phyloP scores from a whole-genome alignment of 2,797 vertebrate species.

The Steatocranus sp. region DNA sequence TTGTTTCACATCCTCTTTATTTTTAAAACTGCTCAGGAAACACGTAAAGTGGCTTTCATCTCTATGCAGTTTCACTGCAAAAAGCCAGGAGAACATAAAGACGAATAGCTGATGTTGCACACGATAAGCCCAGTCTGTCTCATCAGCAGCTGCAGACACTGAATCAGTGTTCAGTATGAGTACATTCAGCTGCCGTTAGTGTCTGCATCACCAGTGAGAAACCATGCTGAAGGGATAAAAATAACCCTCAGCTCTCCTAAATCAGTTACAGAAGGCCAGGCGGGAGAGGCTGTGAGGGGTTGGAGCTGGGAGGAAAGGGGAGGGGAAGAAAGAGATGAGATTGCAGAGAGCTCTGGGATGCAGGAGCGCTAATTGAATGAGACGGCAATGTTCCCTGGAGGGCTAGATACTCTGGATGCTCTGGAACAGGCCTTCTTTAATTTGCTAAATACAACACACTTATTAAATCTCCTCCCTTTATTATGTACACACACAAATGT shows the following conservation, averaged over 20 bases:
- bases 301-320: conserved; percentile 12
- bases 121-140: conserved; percentile 32
- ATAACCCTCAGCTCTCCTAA: conserved; percentile 64
- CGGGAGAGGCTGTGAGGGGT: conserved; percentile 20
- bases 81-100: neutral
- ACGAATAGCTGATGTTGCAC: conserved; percentile 26
- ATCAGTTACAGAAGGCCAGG: conserved; percentile 62
- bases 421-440: conserved; percentile 72
- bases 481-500: conserved; percentile 3
- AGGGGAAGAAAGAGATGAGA: conserved; percentile 60
- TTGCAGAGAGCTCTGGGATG: conserved; percentile 75
- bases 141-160: conserved; percentile 18
- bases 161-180: conserved; percentile 30
- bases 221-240: conserved; percentile 61
- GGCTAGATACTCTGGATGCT: conserved; percentile 49
- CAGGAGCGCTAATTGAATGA: conserved; percentile 82
- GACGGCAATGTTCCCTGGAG: conserved; percentile 72
- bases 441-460: conserved; percentile 78
- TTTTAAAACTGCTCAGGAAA: too few species aligned
- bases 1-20: neutral
- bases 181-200: conserved; percentile 42
- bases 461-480: conserved; percentile 79
- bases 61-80: neutral
- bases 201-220: conserved; percentile 38
- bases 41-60: neutral